These are phyloP conservation scores for Gryon sp. DNA, from an alignment of 1,140 invertebrate genomes.

Conservation along the genomic window DNA sequence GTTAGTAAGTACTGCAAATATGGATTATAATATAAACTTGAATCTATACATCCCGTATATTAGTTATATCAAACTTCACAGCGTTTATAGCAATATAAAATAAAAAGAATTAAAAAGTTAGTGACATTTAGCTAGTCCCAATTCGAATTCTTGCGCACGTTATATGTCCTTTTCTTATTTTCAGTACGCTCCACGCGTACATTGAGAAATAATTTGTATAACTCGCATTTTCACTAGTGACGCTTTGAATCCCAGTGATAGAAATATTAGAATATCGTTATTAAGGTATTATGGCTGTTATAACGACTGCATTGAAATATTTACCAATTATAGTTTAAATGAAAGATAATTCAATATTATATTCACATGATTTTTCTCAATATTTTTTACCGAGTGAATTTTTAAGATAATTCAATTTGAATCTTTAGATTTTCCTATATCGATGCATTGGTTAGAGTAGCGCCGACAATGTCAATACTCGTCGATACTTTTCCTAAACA, in stretches of 20 bases:
- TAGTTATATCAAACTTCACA: constrained; percentile 31
- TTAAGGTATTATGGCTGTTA: too few relatives aligned
- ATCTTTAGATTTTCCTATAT: too few relatives aligned
- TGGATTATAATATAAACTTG: constrained; percentile 35
- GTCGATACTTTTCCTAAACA: too few relatives aligned
- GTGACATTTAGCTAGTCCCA: constrained; percentile 36
- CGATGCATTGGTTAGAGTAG: too few relatives aligned
- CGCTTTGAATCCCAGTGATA: not conserved
- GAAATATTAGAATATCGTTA: too few relatives aligned
- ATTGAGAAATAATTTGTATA: constrained; percentile 4
- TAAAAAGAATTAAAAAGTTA: constrained; percentile 49
- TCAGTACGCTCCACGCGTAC: constrained; percentile 7
- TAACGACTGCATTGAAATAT: too few relatives aligned
- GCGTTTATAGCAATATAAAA: constrained; percentile 38
- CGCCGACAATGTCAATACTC: too few relatives aligned
- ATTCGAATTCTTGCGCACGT: constrained; percentile 44
- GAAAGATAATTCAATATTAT: too few relatives aligned
- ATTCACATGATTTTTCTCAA: too few relatives aligned
- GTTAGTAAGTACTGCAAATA: constrained; percentile 15
- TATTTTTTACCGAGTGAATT: too few relatives aligned
- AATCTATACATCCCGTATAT: constrained; percentile 9
- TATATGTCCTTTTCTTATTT: constrained; percentile 17
- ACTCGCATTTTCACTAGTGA: constrained; percentile 7
- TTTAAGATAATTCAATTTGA: too few relatives aligned
- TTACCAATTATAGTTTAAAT: too few relatives aligned